Conservation (phyloP, 2,888 invertebrate genomes). For the Caenorhabditis zanzibari region DNA sequence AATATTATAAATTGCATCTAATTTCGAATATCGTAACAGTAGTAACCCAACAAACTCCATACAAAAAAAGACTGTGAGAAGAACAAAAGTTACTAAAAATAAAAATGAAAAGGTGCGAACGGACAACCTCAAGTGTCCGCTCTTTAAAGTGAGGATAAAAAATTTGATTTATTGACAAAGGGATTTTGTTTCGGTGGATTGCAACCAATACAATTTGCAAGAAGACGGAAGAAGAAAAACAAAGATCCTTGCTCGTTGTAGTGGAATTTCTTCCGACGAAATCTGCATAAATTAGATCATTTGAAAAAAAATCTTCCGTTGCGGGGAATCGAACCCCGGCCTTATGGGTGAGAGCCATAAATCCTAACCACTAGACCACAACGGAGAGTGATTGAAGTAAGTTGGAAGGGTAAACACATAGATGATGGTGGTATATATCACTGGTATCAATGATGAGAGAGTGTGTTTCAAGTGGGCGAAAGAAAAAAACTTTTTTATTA, state of each 20-base stretch:
- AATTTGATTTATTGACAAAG: conserved; percentile 38
- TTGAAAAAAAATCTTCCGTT: conserved; percentile 59
- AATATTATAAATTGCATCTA: conserved; percentile 6
- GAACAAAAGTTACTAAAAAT: conserved; percentile 45
- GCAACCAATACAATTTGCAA: conserved; percentile 9
- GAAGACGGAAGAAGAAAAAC: conserved; percentile 3
- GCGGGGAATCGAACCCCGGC: conserved; percentile 74
- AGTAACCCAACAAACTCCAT: background rate
- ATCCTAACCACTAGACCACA: conserved; percentile 74
- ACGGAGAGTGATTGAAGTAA: conserved; percentile 45
- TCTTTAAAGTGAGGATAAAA: conserved; percentile 31
- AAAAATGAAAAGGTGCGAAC: conserved; percentile 25
- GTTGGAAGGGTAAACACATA: background rate
- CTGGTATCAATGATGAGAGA: too few relatives aligned
- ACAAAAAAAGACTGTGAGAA: conserved; percentile 1
- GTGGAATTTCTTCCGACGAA: conserved; percentile 18
- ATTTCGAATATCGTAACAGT: conserved; percentile 2
- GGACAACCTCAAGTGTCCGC: conserved; percentile 28
- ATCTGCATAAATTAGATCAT: conserved; percentile 10
- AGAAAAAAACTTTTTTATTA: too few relatives aligned
- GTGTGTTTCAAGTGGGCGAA: too few relatives aligned
- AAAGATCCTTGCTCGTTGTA: conserved; percentile 29
- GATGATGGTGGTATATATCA: too few relatives aligned
- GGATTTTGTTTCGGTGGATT: conserved; percentile 26
- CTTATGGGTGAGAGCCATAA: conserved; percentile 73